Base-by-base conservation (phyloP, 2,797 vertebrate genomes). In the Macroramphosus scolopax region DNA sequence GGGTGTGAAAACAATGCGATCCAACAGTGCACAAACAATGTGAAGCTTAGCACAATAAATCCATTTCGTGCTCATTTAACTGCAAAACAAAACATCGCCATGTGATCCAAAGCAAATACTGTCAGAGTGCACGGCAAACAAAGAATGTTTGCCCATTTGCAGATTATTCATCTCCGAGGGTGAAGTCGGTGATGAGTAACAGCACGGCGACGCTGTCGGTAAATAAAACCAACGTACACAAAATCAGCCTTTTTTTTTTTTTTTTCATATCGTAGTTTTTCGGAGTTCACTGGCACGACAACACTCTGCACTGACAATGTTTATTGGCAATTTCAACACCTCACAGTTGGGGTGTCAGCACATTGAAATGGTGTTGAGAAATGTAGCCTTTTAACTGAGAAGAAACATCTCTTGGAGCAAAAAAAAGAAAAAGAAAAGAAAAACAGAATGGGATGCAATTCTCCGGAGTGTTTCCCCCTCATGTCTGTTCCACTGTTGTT, bases 311-410 rank as follows among this genome's bases (percentile, higher is more conserved):
- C 71, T 76, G 73, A 81, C 78, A 76, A 71, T 78, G 61, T 72
- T 79, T 72, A 70, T 65, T 64, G 69, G 72, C 85, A 74, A 73
- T 82, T 86, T 76, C 66, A 83, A 87, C 84, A 82, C 75, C 77
- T 88, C 85, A 82, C 83, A 86, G 85, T 81, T 61, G 79, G 81
- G 80, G 75, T 86, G 84, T 87, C 84, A 85, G 73, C 81, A 80
- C 77, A 78, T 64, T 73, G 80, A 84, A 81, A 86, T 67, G 51
- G 79, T 73, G 73, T 82, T 78, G 79, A 73, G 81, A 89, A 88
- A 85, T 73, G 77, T 60, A 77, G 77, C 55, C 83, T 87, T 89
- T 89, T 82, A 88, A 89, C 77, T 76, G 75, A 75, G 82, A 86
- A 80, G 76, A 85, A 88, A 88, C 79, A 77, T 80, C 67, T 58